A percentile compares a stretch with the other conserved stretches of the same genome.
Evolutionary conservation across 2,797 vertebrate genomes (phyloP).

Genomic region (Numenius phaeopus): DNA sequence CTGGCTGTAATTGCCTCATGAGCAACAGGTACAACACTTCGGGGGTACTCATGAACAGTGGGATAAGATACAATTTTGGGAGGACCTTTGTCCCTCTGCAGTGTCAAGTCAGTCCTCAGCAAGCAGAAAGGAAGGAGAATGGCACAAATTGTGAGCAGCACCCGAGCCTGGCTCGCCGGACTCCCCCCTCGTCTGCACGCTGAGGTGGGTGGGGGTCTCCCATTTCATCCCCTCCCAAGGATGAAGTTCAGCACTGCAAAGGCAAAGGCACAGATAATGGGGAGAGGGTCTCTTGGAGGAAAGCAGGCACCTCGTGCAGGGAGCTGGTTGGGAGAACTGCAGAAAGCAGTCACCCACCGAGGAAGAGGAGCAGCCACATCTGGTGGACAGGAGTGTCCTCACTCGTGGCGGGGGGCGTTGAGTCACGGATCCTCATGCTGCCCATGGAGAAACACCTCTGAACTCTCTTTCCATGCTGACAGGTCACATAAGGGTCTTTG

Average conservation of each 20-base stretch:
- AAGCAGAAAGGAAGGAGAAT: background rate
- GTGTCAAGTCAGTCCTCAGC: background rate
- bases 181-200: accelerated
- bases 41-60: background rate
- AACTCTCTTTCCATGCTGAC: background rate
- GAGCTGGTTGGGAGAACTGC: background rate
- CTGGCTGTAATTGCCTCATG: background rate
- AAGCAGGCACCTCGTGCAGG: accelerated
- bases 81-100: background rate
- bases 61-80: background rate
- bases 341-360: accelerated
- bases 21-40: background rate
- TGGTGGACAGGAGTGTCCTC: background rate
- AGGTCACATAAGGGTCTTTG: background rate
- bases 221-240: background rate
- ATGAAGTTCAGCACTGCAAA: background rate
- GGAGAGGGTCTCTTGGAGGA: background rate
- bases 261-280: background rate
- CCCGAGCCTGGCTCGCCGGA: accelerated
- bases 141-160: background rate
- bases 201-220: background rate
- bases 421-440: accelerated
- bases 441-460: background rate
- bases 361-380: background rate
- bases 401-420: accelerated